Conservation (phyloP, 2,888 invertebrate species). For the Polyommatus icarus region DNA sequence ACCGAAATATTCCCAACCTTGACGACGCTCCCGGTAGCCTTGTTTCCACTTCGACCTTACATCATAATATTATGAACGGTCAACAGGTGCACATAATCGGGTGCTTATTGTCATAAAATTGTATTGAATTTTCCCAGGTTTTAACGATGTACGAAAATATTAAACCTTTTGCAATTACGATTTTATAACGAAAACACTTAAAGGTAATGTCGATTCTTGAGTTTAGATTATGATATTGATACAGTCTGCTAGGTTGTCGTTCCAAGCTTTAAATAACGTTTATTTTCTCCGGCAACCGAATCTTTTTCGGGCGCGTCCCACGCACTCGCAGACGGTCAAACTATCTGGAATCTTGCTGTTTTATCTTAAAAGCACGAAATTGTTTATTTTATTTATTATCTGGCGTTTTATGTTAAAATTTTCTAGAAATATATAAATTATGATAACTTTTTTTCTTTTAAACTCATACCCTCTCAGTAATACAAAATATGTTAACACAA, state of each 20-base stretch:
- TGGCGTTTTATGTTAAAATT: not conserved
- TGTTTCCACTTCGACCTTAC: conserved; percentile 48
- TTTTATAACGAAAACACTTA: not conserved
- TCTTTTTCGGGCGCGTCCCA: conserved; percentile 58
- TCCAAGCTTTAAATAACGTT: conserved; percentile 57
- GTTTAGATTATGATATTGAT: conserved; percentile 5
- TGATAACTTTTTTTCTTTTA: not conserved
- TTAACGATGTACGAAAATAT: not conserved
- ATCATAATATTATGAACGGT: conserved; percentile 60
- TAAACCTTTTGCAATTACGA: not conserved
- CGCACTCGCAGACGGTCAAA: conserved; percentile 46
- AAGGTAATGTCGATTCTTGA: not conserved
- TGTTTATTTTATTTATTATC: conserved; percentile 5
- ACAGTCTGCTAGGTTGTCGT: conserved; percentile 41
- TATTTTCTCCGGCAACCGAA: conserved; percentile 51
- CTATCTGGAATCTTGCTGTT: conserved; percentile 37
- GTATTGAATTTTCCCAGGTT: not conserved
- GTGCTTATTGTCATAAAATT: not conserved
- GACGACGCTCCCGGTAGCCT: conserved; percentile 76
- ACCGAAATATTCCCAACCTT: conserved; percentile 68
- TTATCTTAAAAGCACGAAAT: conserved; percentile 18
- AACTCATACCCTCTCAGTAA: not conserved
- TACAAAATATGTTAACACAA: not conserved
- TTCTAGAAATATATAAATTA: not conserved
- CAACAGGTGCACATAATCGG: conserved; percentile 41